These are phyloP conservation scores for Euphydryas editha DNA, from an alignment of 2,888 invertebrate genomes.

Conservation along the genomic window DNA sequence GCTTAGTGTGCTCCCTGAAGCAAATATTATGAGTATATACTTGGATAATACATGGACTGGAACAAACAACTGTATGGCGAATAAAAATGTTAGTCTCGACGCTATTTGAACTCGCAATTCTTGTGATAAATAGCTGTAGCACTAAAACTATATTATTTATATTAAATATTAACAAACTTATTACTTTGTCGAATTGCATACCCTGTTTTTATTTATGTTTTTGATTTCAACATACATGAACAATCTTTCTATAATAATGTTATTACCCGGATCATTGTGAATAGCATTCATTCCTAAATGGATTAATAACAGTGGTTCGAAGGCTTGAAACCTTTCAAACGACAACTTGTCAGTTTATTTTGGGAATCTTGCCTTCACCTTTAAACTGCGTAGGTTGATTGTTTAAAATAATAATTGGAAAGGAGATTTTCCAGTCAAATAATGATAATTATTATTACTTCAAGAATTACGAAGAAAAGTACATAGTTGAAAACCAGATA, in stretches of 20 bases:
- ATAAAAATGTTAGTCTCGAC: background rate
- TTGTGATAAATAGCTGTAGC: background rate
- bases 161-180: background rate
- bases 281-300: constrained; percentile 53
- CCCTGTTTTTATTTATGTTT: background rate
- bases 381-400: background rate
- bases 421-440: background rate
- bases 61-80: background rate
- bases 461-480: background rate
- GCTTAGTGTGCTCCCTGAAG: background rate
- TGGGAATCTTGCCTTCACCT: constrained; percentile 49
- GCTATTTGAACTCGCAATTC: background rate
- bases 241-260: constrained; percentile 17
- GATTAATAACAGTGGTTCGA: constrained; percentile 58
- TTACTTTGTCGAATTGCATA: background rate
- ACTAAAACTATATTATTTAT: background rate
- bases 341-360: constrained; percentile 60
- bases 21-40: background rate
- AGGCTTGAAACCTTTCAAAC: constrained; percentile 68
- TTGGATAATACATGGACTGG: background rate
- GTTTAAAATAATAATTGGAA: too few relatives aligned
- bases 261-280: constrained; percentile 43
- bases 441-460: background rate
- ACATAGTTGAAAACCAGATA: too few relatives aligned
- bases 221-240: background rate